A percentile compares a stretch with the other conserved stretches of the same genome.
These are phyloP conservation scores for Andrena flavipes DNA, from an alignment of 2,888 invertebrate species.

Conservation along the genomic window DNA sequence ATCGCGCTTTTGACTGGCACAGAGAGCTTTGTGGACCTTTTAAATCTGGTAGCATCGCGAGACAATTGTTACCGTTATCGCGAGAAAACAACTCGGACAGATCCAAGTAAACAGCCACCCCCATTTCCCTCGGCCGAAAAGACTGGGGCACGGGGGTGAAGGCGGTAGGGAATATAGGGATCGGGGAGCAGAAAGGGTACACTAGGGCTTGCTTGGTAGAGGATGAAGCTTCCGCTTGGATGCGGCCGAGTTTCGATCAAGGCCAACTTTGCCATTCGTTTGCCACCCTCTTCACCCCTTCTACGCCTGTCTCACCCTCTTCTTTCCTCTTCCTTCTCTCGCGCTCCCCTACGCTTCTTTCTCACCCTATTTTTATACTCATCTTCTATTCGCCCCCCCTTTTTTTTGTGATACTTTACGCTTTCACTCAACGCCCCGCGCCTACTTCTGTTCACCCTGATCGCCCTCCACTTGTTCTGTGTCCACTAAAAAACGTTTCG, in stretches of 20 bases:
- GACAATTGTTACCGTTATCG: slow-evolving; percentile 45
- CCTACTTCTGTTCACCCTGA: neutral
- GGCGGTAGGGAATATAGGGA: slow-evolving; percentile 26
- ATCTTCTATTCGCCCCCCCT: slow-evolving; percentile 36
- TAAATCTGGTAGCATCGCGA: slow-evolving; percentile 3
- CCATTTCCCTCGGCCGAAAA: slow-evolving; percentile 26
- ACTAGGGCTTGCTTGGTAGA: slow-evolving; percentile 63
- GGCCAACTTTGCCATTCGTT: slow-evolving; percentile 70
- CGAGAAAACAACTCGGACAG: slow-evolving; percentile 18
- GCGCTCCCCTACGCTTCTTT: slow-evolving; percentile 2
- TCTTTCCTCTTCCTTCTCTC: slow-evolving; percentile 13
- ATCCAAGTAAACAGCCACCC: slow-evolving; percentile 26
- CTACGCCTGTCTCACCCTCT: slow-evolving; percentile 12
- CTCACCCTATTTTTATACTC: slow-evolving; percentile 39
- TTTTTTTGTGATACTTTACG: slow-evolving; percentile 19
- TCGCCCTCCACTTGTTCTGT: neutral
- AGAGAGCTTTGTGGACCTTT: slow-evolving; percentile 1
- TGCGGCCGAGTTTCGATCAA: slow-evolving; percentile 73
- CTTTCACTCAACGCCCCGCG: slow-evolving; percentile 18
- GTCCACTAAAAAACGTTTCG: neutral
- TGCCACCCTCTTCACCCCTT: slow-evolving; percentile 44
- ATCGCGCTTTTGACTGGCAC: neutral
- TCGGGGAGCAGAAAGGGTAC: slow-evolving; percentile 49
- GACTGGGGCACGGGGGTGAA: neutral
- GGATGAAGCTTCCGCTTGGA: slow-evolving; percentile 71